These are phyloP conservation scores for Ammodytes marinus DNA, from an alignment of 2,113 vertebrate species.

Conservation along the genomic window DNA sequence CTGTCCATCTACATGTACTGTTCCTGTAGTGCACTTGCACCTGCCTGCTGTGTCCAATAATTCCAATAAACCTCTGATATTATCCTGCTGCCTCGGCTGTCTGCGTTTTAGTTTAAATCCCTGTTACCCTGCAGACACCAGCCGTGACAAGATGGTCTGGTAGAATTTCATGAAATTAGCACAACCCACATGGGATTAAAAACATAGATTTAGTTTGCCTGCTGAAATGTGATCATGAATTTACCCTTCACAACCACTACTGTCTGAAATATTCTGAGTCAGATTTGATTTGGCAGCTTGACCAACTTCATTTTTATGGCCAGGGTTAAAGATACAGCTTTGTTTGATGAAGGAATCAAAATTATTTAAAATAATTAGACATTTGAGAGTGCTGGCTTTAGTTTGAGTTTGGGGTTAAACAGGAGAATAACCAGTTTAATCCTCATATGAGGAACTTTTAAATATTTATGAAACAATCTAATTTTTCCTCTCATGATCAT, in stretches of 20 bases:
- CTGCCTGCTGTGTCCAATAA: too few species aligned
- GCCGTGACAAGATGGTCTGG: not conserved
- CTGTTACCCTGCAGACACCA: too few species aligned
- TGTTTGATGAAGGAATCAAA: conserved; percentile 49
- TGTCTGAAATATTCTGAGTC: conserved; percentile 42
- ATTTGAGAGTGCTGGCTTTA: conserved; percentile 36
- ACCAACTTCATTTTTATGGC: conserved; percentile 35
- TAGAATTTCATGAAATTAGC: not conserved
- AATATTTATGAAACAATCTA: too few species aligned
- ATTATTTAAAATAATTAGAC: conserved; percentile 32
- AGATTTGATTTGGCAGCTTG: conserved; percentile 26
- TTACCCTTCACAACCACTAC: too few species aligned
- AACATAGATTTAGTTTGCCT: not conserved
- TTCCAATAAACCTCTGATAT: too few species aligned
- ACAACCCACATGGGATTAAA: not conserved
- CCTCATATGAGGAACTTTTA: too few species aligned
- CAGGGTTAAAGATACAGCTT: conserved; percentile 19
- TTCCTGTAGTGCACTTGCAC: too few species aligned
- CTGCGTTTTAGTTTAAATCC: too few species aligned
- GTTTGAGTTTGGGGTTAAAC: not conserved
- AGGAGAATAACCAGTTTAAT: not conserved
- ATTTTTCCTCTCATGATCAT: too few species aligned
- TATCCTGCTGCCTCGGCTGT: too few species aligned
- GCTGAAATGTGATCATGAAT: too few species aligned
- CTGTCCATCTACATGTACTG: too few species aligned